Percentiles rank a stretch among this genome's conserved stretches.
Conservation (phyloP, 2,888 invertebrate genomes). For the Napeogenes inachia region DNA sequence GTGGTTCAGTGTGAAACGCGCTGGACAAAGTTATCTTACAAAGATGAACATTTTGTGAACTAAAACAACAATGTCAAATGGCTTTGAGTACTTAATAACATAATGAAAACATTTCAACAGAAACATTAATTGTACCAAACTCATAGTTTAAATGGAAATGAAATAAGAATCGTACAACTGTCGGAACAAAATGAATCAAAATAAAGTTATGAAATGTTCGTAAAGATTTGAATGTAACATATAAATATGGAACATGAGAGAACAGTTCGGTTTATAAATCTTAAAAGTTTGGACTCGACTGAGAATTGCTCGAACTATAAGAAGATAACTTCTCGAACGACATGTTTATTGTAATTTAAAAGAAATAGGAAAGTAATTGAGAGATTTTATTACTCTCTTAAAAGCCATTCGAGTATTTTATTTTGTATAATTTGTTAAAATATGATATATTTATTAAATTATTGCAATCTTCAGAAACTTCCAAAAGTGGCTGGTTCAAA, state of each 20-base stretch:
- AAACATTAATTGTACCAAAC: no score
- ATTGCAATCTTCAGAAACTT: no score
- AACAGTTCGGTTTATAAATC: conserved; percentile 3
- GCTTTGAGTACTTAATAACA: no score
- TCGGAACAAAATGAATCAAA: no score
- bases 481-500: no score
- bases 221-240: conserved; percentile 4
- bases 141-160: no score
- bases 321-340: neutral
- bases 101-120: no score
- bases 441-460: no score
- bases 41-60: neutral
- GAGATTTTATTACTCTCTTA: neutral
- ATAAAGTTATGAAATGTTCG: neutral
- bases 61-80: no score
- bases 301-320: neutral
- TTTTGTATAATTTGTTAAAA: no score
- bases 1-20: neutral
- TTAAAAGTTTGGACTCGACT: conserved; percentile 2
- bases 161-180: no score
- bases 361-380: neutral
- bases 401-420: neutral
- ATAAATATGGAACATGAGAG: neutral
- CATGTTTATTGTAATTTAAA: conserved; percentile 2
- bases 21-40: neutral